These are phyloP conservation scores for Macrophya annulata DNA, from an alignment of 2,888 invertebrate genomes.

Conservation along the genomic window DNA sequence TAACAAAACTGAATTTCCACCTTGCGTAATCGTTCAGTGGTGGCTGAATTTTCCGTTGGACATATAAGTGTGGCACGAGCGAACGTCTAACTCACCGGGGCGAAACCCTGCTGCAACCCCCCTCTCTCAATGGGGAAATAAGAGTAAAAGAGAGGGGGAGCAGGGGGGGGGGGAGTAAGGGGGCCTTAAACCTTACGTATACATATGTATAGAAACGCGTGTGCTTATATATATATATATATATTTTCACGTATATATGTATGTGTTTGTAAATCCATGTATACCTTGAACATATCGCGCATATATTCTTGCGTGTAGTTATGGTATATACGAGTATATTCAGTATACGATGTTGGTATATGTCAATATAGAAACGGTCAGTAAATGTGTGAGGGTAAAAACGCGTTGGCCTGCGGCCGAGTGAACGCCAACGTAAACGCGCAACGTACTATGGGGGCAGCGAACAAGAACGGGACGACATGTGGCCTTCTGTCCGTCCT, in stretches of 20 bases:
- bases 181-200: constrained; percentile 15
- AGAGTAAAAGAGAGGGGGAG: background rate
- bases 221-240: background rate
- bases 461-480: constrained; percentile 73
- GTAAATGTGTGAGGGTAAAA: constrained; percentile 34
- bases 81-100: constrained; percentile 64
- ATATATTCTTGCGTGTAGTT: background rate
- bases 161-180: background rate
- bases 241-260: background rate
- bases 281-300: background rate
- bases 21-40: constrained; percentile 62
- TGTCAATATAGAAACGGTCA: constrained; percentile 27
- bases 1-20: constrained; percentile 65
- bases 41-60: constrained; percentile 67
- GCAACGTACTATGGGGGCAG: constrained; percentile 73
- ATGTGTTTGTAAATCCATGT: background rate
- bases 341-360: no score
- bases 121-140: constrained; percentile 4
- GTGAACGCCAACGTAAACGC: constrained; percentile 56
- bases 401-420: constrained; percentile 43
- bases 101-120: constrained; percentile 63
- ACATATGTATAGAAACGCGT: background rate
- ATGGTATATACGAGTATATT: background rate
- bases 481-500: constrained; percentile 63
- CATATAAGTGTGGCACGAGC: constrained; percentile 59